These are phyloP conservation scores for Creontiades dilutus DNA, from an alignment of 2,888 invertebrate genomes.

Conservation along the genomic window DNA sequence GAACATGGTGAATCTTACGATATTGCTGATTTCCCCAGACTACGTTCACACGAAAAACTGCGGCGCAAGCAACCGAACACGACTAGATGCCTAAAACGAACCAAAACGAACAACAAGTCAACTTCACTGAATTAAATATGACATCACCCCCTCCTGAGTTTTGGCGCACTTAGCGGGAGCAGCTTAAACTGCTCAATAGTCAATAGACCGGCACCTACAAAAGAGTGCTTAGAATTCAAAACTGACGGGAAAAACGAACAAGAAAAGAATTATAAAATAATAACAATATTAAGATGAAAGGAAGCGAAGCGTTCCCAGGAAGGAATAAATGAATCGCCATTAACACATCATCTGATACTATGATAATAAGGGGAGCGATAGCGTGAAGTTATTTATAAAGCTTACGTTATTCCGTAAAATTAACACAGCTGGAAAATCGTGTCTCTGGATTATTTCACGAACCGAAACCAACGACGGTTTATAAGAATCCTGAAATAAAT, in stretches of 20 bases:
- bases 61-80: background rate
- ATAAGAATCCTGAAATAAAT: too few species aligned
- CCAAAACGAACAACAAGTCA: slow-evolving; percentile 24
- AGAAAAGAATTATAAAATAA: slow-evolving; percentile 24
- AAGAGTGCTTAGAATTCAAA: background rate
- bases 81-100: background rate
- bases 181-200: slow-evolving; percentile 56
- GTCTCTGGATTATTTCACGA: too few species aligned
- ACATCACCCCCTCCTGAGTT: slow-evolving; percentile 30
- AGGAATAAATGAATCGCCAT: background rate
- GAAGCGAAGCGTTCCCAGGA: background rate
- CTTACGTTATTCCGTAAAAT: slow-evolving; percentile 8
- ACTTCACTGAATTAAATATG: slow-evolving; percentile 36
- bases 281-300: background rate
- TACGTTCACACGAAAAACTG: background rate
- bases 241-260: background rate
- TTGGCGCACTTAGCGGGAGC: slow-evolving; percentile 38
- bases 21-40: too few species aligned
- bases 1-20: too few species aligned
- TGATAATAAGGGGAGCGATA: background rate
- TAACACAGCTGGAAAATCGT: too few species aligned
- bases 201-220: slow-evolving; percentile 35
- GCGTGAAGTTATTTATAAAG: slow-evolving; percentile 3
- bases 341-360: slow-evolving; percentile 25
- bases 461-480: too few species aligned